A percentile compares a stretch with the other conserved stretches of the same genome.
Conservation (phyloP, 2,797 vertebrate species). For the Channa striata region DNA sequence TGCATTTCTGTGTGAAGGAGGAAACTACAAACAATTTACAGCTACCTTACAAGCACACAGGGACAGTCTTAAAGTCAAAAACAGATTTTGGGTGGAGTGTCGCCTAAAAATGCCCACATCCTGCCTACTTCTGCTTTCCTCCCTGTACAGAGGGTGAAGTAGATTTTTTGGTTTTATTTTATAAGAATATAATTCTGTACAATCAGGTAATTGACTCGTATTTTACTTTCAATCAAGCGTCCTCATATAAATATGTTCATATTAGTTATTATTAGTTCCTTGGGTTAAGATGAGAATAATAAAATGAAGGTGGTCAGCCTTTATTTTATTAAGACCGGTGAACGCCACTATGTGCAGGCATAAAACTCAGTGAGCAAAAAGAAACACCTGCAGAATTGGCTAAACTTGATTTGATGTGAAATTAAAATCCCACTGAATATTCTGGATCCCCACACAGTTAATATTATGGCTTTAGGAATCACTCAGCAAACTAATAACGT, state of each 20-base stretch:
- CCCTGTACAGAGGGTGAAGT: not conserved
- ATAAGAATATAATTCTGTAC: constrained; percentile 2
- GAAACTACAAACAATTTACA: not conserved
- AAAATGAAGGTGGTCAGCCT: constrained; percentile 67
- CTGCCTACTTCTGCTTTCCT: constrained; percentile 22
- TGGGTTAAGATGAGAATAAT: not conserved
- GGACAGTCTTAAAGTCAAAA: constrained; percentile 6
- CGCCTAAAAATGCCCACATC: constrained; percentile 29
- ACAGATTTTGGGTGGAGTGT: constrained; percentile 14
- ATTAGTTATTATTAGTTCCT: constrained; percentile 7
- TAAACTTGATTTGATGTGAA: constrained; percentile 32
- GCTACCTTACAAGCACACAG: constrained; percentile 8
- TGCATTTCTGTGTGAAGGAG: constrained; percentile 10
- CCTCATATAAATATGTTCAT: not conserved
- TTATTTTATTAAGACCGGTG: not conserved
- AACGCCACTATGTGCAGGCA: not conserved
- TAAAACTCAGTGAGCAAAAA: constrained; percentile 29
- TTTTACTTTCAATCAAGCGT: constrained; percentile 1
- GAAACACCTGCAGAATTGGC: constrained; percentile 6
- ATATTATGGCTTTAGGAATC: constrained; percentile 14
- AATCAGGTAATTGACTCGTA: not conserved
- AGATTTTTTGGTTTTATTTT: constrained; percentile 12
- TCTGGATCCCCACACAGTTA: constrained; percentile 7
- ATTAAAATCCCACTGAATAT: constrained; percentile 26
- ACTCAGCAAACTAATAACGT: constrained; percentile 64